Conservation (phyloP, 23 tunicate species). For the Styela plicata region DNA sequence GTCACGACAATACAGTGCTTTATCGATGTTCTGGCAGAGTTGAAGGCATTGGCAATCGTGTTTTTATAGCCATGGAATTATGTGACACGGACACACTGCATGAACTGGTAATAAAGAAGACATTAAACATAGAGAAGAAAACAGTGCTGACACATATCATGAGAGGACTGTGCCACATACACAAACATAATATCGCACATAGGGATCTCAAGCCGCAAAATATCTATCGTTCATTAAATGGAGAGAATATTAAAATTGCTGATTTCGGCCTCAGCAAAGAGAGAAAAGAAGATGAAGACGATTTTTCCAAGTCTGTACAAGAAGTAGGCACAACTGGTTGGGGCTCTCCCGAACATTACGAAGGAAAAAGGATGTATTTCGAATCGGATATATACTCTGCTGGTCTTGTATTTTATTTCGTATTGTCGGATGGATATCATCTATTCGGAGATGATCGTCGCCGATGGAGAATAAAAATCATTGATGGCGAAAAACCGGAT, state of each 20-base stretch:
- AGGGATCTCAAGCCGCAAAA: constrained; percentile 11
- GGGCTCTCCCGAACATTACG: constrained; percentile 11
- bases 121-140: not conserved
- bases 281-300: not conserved
- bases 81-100: not conserved
- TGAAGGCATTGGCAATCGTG: not conserved
- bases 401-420: constrained; percentile 1
- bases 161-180: not conserved
- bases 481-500: not conserved
- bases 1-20: not conserved
- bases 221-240: not conserved
- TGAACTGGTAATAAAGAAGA: not conserved
- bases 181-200: not conserved
- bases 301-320: not conserved
- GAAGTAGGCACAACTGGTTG: constrained; percentile 2
- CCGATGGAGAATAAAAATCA: not conserved
- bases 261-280: constrained; percentile 9
- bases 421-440: not conserved
- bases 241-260: not conserved
- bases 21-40: not conserved
- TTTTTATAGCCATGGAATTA: not conserved
- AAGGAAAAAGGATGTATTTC: not conserved
- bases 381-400: constrained; percentile 14
- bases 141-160: not conserved
- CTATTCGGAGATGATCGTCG: not conserved